Base-by-base conservation (phyloP, 2,888 invertebrate genomes). In the Acanthopleura granulata region DNA sequence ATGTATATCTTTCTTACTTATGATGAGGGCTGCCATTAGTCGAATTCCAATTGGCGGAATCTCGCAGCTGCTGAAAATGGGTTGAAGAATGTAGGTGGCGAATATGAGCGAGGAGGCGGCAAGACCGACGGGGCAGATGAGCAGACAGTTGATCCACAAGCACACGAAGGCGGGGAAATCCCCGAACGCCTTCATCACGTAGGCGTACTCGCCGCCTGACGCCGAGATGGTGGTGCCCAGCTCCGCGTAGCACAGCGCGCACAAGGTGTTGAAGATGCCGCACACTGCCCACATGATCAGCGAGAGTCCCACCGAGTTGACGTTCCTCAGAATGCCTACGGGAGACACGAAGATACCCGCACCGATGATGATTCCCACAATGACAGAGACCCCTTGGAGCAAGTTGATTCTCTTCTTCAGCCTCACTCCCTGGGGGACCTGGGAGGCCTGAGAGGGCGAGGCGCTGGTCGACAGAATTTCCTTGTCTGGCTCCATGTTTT, bases 261-360 rank as follows among this genome's bases (percentile, higher is more conserved):
- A 97, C 75, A 96, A 91, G 73, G 95, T 84, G n/a, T 83, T 96
- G 77, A 89, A 92, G 62, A 96, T 87, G 25, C 98, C 98, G 0
- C 96, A 96, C 70, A 95, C 91, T 49, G 95, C 92, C 98, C 98
- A 98, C 76, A 98, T 94, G 73, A 97, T 93, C 72, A 97, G 92
- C 0, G 97, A 95, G 90, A 96, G 84, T 12, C 89, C 87, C 16
- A 92, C 78, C 94, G 90, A 76, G 96, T 97, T 18, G 94, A 96
- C 94, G 88, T 94, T 92, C 77, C 92, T 91, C 29, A 98, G 92
- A n/a, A 97, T 97, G 82, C 97, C 95, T 88, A 94, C 95, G 0
- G 98, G 98, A 49, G 97, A 95, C 66, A 98, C 96, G 90, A 98
- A 98, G 85, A 98, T 98, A 15, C 98, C 98, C 1, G 97, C 94